Conservation (phyloP, 1,140 invertebrate genomes). For the Caenorhabditis brenneri region DNA sequence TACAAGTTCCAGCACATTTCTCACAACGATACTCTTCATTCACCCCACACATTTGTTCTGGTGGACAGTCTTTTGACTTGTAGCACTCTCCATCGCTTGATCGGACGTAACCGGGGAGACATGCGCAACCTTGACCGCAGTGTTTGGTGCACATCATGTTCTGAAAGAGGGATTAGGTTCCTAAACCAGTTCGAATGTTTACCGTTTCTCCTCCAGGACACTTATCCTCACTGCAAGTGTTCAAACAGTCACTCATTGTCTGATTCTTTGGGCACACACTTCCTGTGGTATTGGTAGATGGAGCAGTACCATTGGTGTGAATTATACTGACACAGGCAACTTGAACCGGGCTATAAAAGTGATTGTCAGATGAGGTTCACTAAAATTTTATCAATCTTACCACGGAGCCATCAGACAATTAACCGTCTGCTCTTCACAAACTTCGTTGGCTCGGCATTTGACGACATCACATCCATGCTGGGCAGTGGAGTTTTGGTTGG, state of each 20-base stretch:
- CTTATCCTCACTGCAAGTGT: slow-evolving; percentile 11
- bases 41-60: background rate
- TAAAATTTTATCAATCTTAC: background rate
- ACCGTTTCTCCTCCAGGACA: background rate
- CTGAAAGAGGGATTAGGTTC: background rate
- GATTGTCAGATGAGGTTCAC: background rate
- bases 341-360: background rate
- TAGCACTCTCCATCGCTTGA: background rate
- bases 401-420: background rate
- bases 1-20: slow-evolving; percentile 25
- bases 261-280: background rate
- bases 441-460: background rate
- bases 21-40: slow-evolving; percentile 11
- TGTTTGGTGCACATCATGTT: slow-evolving; percentile 4
- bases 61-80: background rate
- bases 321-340: background rate
- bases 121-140: background rate
- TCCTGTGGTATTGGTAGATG: background rate
- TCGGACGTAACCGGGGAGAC: background rate
- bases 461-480: background rate
- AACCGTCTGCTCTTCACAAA: background rate
- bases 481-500: background rate
- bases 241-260: background rate
- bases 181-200: background rate
- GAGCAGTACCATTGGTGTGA: background rate